Evolutionary conservation across 2,888 invertebrate species (phyloP).

Genomic region (Daptonema setosum): DNA sequence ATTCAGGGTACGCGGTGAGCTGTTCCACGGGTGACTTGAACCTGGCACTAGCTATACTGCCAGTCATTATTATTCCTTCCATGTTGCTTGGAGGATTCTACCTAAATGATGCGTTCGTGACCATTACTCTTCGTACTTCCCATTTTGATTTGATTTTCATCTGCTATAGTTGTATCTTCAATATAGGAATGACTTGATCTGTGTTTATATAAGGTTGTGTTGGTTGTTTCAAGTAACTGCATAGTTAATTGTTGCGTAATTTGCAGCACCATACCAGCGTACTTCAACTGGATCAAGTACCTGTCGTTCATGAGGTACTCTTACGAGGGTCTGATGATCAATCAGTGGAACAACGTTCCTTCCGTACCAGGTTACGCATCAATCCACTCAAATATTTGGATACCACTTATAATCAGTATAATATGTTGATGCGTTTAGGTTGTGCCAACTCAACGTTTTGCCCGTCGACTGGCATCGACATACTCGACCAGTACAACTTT

Average conservation of each 20-base stretch:
- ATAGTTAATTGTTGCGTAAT: neutral
- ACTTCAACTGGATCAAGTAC: constrained; percentile 29
- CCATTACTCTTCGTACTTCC: too few relatives aligned
- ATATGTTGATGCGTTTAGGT: neutral
- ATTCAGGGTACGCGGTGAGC: constrained; percentile 65
- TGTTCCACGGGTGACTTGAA: constrained; percentile 58
- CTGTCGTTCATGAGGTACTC: constrained; percentile 30
- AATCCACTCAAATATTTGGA: constrained; percentile 1
- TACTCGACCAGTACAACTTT: neutral
- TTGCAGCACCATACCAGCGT: constrained; percentile 26
- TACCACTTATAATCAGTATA: neutral
- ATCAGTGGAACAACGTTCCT: constrained; percentile 27
- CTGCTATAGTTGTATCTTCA: too few relatives aligned
- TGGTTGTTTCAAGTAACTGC: neutral
- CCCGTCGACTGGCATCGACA: neutral
- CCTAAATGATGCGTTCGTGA: constrained; percentile 53
- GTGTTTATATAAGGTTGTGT: too few relatives aligned
- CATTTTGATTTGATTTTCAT: too few relatives aligned
- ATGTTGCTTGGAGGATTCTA: constrained; percentile 87
- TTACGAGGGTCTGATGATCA: constrained; percentile 28
- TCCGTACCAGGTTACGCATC: constrained; percentile 12
- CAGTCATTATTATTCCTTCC: constrained; percentile 74
- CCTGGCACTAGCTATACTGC: constrained; percentile 70
- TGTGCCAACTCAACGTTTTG: neutral
- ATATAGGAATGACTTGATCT: too few relatives aligned